These are phyloP conservation scores for Polyommatus icarus DNA, from an alignment of 2,888 invertebrate genomes.

Conservation along the genomic window DNA sequence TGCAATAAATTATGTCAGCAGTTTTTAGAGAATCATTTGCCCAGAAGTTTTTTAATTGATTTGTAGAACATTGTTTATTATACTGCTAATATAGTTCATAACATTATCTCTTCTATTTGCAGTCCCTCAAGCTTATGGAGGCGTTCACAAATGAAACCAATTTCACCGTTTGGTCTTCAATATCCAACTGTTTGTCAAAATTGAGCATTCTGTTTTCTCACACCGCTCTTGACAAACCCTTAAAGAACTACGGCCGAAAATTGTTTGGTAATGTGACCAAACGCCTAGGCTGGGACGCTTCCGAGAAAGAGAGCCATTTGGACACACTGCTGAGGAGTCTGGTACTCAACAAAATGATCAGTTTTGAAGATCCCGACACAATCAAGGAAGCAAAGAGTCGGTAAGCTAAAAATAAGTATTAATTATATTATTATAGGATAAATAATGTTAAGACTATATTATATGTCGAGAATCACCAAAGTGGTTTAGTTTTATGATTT, in stretches of 20 bases:
- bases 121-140: conserved; percentile 88
- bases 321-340: conserved; percentile 92
- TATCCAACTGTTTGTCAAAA: conserved; percentile 89
- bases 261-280: conserved; percentile 86
- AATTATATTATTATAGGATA: not conserved
- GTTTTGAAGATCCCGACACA: conserved; percentile 88
- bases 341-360: conserved; percentile 90
- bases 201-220: conserved; percentile 88
- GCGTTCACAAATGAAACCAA: conserved; percentile 93
- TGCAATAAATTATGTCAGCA: no score
- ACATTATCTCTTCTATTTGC: conserved; percentile 39
- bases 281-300: conserved; percentile 92
- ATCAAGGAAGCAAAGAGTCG: conserved; percentile 88
- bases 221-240: conserved; percentile 86
- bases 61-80: no score
- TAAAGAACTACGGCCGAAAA: conserved; percentile 87
- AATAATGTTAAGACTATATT: no score
- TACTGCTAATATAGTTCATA: no score
- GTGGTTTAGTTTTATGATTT: no score
- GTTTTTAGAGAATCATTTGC: no score
- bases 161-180: conserved; percentile 96
- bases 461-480: no score
- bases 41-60: no score
- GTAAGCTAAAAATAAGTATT: conserved; percentile 50
- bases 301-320: conserved; percentile 90